phyloP scores from a whole-genome alignment of 2,888 invertebrate genomes.

The Caenorhabditis auriculariae region DNA sequence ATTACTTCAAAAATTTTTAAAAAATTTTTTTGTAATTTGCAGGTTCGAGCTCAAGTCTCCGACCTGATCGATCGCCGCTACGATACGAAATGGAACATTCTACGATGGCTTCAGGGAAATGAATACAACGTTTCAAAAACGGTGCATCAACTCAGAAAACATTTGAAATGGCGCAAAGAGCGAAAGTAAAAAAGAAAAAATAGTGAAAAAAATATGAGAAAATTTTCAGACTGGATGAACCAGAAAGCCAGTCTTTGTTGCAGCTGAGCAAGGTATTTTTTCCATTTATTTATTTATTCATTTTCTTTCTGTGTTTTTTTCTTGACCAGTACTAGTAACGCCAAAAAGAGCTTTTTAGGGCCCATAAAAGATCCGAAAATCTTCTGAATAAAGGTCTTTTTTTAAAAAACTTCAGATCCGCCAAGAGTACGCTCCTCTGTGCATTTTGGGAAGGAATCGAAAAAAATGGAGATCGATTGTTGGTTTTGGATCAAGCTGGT shows the following conservation, averaged over 20 bases:
- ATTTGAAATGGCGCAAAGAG: conserved; percentile 43
- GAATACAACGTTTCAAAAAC: conserved; percentile 37
- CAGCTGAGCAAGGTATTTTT: conserved; percentile 21
- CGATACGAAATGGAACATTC: conserved; percentile 47
- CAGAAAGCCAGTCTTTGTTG: conserved; percentile 13
- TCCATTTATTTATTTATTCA: too few species aligned
- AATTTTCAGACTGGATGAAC: conserved; percentile 18
- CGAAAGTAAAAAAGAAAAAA: conserved; percentile 23
- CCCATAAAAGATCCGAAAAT: too few species aligned
- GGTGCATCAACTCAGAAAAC: conserved; percentile 33
- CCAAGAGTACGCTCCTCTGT: conserved; percentile 35
- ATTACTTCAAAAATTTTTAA: too few species aligned
- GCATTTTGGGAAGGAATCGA: conserved; percentile 36
- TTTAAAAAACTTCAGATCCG: conserved; percentile 14
- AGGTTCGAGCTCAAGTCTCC: conserved; percentile 29
- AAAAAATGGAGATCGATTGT: conserved; percentile 30
- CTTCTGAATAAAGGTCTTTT: too few species aligned
- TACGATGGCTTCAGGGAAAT: conserved; percentile 42
- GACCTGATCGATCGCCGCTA: conserved; percentile 34
- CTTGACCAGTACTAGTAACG: too few species aligned
- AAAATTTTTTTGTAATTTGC: too few species aligned
- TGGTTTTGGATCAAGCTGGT: conserved; percentile 43
- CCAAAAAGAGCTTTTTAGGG: too few species aligned
- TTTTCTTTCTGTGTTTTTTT: too few species aligned
- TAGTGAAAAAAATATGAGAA: conserved; percentile 1